Conservation (phyloP, 2,888 invertebrate species). For the Globia sparganii region DNA sequence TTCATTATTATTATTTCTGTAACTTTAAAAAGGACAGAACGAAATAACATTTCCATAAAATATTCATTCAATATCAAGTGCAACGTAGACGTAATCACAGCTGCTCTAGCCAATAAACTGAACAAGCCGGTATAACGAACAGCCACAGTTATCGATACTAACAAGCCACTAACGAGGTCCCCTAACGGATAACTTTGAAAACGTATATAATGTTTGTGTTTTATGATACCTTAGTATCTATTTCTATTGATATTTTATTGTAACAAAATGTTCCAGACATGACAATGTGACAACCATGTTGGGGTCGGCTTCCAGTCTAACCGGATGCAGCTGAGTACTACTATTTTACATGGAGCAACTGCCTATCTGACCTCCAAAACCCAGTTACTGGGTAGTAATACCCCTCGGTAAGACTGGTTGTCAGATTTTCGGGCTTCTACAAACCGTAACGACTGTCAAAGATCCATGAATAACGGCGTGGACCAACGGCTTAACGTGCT, state of each 20-base stretch:
- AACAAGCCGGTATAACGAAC: constrained; percentile 17
- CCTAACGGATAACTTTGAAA: constrained; percentile 2
- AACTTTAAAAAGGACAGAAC: background rate
- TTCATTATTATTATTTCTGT: no score
- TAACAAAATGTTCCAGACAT: background rate
- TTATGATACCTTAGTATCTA: constrained; percentile 12
- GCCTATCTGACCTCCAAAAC: background rate
- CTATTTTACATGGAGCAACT: background rate
- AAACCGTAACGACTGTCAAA: background rate
- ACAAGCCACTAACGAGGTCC: constrained; percentile 58
- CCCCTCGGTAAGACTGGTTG: background rate
- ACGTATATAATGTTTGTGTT: constrained; percentile 21
- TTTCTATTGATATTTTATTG: constrained; percentile 36
- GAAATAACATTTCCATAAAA: background rate
- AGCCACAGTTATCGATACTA: constrained; percentile 44
- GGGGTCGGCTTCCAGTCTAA: background rate
- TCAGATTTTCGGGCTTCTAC: background rate
- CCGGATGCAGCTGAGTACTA: no score
- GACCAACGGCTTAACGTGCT: background rate
- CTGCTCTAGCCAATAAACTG: constrained; percentile 26
- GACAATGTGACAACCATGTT: background rate
- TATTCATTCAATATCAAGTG: no score
- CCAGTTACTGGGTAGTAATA: background rate
- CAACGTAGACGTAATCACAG: background rate
- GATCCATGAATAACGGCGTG: background rate